Evolutionary conservation across 2,113 vertebrate species (phyloP), one percentile per base, ranked within the genome.

Genomic region (Channa maculata): DNA sequence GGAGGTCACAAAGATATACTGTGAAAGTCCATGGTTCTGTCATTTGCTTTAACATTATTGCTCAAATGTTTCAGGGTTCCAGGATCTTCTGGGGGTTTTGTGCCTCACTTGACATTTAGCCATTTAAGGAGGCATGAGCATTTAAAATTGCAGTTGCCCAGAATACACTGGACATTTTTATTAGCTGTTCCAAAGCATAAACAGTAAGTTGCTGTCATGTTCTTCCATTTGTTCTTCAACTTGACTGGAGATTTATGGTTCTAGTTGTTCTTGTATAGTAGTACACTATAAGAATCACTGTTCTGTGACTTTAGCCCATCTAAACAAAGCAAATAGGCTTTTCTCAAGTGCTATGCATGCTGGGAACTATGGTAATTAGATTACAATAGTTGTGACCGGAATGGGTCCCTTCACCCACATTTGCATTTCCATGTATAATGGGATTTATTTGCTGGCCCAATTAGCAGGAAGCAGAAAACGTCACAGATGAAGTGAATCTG

Each of bases 111-210:
- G 7, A 59, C 14, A 75, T 80, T 74, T 74, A 65, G 55, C 90
- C 90, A 88, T 89, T 85, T 90, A 91, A 85, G 91, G 87, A 83
- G 67, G 43, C 24, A 33, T 67, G 65, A 44, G 3, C 72, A 64
- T 52, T 65, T 51, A 43, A 48, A 62, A 79, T 12, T 37, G 2
- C 73, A 53, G 46, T 46, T 43, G 3, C 68, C 33, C 24, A 75
- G 70, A 81, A 79, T 71, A 76, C 37, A 57, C 33, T 53, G 34
- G 59, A 33, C 65, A 65, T 24, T 51, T 81, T 79, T 63, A 75
- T 55, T 49, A 68, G 59, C 57, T n/a, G n/a, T 13, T 75, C 54
- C 61, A 51, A 69, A 65, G 33, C 33, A 36, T 66, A 61, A 64
- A 37, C 66, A 52, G 38, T 14, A 4, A 15, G 65, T 34, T 65